A percentile compares a stretch with the other conserved stretches of the same genome.
Evolutionary conservation across 1,140 invertebrate genomes (phyloP).

Genomic region (Papilio aristodemus): DNA sequence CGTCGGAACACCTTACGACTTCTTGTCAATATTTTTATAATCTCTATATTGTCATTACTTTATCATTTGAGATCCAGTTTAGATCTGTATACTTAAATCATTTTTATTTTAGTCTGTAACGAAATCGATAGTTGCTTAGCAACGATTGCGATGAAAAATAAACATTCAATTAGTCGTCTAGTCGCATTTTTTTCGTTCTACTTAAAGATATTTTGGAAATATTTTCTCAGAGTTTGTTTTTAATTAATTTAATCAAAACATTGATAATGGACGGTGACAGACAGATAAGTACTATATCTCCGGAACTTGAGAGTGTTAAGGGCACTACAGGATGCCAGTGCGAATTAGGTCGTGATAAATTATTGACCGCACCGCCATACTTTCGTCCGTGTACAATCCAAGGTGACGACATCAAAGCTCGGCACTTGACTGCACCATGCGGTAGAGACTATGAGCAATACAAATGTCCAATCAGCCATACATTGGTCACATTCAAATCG

Average conservation of each 20-base stretch:
- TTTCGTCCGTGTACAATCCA: conserved; percentile 41
- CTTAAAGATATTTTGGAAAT: conserved; percentile 35
- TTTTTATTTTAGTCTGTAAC: too few species aligned
- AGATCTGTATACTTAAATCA: too few species aligned
- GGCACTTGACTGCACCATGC: conserved; percentile 63
- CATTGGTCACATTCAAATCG: conserved; percentile 66
- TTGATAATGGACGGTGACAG: conserved; percentile 44
- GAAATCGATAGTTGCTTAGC: conserved; percentile 40
- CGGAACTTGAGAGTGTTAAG: conserved; percentile 52
- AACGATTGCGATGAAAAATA: conserved; percentile 55
- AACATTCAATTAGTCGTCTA: conserved; percentile 36
- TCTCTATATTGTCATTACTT: too few species aligned
- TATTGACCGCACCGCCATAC: conserved; percentile 70
- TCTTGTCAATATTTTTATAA: too few species aligned
- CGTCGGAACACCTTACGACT: too few species aligned
- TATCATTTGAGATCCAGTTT: too few species aligned
- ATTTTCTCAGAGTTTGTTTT: conserved; percentile 28
- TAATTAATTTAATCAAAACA: conserved; percentile 34
- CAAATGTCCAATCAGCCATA: conserved; percentile 68
- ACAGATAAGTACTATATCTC: conserved; percentile 52
- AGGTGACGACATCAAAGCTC: conserved; percentile 53
- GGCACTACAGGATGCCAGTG: conserved; percentile 64
- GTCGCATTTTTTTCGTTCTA: conserved; percentile 6
- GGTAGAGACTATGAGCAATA: conserved; percentile 58
- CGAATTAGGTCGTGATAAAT: conserved; percentile 69